A percentile compares a stretch with the other conserved stretches of the same genome.
These are phyloP conservation scores for Scatophagus argus DNA, from an alignment of 2,113 vertebrate species.

Conservation along the genomic window DNA sequence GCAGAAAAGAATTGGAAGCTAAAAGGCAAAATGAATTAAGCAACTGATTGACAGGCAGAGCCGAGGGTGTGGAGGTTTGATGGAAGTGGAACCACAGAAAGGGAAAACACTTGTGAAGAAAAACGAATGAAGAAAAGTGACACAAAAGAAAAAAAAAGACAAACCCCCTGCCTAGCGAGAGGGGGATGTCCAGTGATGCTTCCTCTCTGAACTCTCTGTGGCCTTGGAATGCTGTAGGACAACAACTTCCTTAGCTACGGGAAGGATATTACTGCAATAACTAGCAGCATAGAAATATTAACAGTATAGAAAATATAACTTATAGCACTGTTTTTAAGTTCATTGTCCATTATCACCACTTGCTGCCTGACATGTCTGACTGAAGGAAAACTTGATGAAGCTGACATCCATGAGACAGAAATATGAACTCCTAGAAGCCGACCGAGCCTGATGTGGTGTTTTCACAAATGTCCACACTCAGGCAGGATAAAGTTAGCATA, in stretches of 20 bases:
- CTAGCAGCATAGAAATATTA: constrained; percentile 83
- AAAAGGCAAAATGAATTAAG: constrained; percentile 24
- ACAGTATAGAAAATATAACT: constrained; percentile 82
- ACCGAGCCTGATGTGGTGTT: not conserved
- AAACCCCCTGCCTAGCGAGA: constrained; percentile 65
- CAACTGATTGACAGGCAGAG: constrained; percentile 63
- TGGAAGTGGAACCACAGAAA: constrained; percentile 53
- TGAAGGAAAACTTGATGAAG: constrained; percentile 78
- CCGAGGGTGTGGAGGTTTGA: constrained; percentile 54
- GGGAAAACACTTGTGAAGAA: constrained; percentile 38
- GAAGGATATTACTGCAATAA: constrained; percentile 83
- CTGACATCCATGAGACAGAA: constrained; percentile 45
- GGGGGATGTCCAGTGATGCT: constrained; percentile 64
- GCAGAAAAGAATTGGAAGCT: constrained; percentile 69
- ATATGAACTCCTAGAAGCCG: not conserved
- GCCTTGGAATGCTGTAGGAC: constrained; percentile 78
- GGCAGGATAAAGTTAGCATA: constrained; percentile 5
- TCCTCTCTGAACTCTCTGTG: constrained; percentile 76
- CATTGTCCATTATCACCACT: constrained; percentile 84
- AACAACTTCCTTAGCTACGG: constrained; percentile 84
- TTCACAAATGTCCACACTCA: not conserved
- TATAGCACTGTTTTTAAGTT: constrained; percentile 87
- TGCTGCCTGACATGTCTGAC: constrained; percentile 83
- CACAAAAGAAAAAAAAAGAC: constrained; percentile 72
- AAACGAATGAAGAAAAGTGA: constrained; percentile 53